Conservation (phyloP, 37 sponge, comb jelly and placozoan species). For the Aplysina aerophoba region DNA sequence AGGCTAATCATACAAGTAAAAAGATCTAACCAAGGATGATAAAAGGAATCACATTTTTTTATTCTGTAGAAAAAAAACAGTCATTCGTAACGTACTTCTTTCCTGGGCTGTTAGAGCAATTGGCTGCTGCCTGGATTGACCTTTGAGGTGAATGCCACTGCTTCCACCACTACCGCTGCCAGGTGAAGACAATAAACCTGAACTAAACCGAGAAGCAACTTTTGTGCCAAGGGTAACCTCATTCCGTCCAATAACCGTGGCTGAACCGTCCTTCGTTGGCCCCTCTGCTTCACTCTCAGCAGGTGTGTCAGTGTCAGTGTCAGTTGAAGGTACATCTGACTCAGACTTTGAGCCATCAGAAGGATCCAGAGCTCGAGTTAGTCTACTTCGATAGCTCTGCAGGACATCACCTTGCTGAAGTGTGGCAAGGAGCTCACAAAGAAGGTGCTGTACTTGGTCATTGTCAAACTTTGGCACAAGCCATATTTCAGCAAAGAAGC, state of each 20-base stretch:
- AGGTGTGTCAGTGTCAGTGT: conserved; percentile 4
- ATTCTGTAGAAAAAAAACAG: too few species aligned
- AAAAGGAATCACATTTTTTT: too few species aligned
- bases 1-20: too few species aligned
- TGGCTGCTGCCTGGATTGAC: too few species aligned
- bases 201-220: background rate
- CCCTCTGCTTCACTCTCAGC: background rate
- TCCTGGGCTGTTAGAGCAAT: too few species aligned
- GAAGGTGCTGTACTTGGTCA: background rate
- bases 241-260: too few species aligned
- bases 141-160: background rate
- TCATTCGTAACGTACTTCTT: too few species aligned
- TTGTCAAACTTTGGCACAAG: background rate
- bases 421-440: background rate
- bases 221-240: too few species aligned
- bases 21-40: too few species aligned
- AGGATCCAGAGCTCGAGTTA: background rate
- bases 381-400: background rate
- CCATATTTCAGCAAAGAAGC: background rate
- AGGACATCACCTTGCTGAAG: background rate
- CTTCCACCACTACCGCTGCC: background rate
- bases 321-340: background rate
- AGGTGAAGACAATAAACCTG: too few species aligned
- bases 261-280: background rate
- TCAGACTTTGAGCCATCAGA: background rate